Base-by-base conservation (phyloP, 1,140 invertebrate genomes). In the Camponotus floridanus region DNA sequence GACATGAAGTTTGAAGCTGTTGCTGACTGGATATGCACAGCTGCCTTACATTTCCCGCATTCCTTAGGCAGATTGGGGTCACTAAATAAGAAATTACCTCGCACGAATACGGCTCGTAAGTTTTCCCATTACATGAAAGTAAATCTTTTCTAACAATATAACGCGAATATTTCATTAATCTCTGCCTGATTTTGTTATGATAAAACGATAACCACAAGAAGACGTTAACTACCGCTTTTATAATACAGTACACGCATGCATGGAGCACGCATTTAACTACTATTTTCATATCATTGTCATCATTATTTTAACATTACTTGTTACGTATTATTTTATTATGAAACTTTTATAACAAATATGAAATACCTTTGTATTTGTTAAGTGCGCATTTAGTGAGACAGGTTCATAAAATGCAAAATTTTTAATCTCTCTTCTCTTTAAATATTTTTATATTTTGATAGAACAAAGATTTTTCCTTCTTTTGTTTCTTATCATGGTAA, bases 1-100 rank as follows among this genome's bases (percentile, higher is more conserved):
- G 88, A 89, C 86, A 87, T 87, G 83, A 86, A 81, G 91, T 85
- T 88, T 65, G 57, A 81, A 76, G 85, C 48, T 86, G 86, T 59
- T 73, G 73, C 55, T 87, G 86, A 86, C 86, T 85, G 61, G 48
- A 71, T 85, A 76, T 87, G 76, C 76, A 79, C 86, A 76, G 67
- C 76, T 31, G 26, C 36, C 59, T 57, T 65, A 84, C 79, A 79
- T 89, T 80, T 87, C 84, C 74, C 18, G n/a, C 48, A 79, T 85
- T 68, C 62, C 45, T 79, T 80, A 57, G 33, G 48, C 51, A 59
- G 74, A 79, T 78, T 61, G 74, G 42, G 83, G 74, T 81, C 76
- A 57, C 79, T 74, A 74, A 83, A 83, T 83, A 83, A 83, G 79
- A 83, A 61, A 83, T 83, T 83, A 74, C 39, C 31, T 45, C 7